phyloP scores from a whole-genome alignment of 2,113 vertebrate genomes.

The Macrotus californicus region DNA sequence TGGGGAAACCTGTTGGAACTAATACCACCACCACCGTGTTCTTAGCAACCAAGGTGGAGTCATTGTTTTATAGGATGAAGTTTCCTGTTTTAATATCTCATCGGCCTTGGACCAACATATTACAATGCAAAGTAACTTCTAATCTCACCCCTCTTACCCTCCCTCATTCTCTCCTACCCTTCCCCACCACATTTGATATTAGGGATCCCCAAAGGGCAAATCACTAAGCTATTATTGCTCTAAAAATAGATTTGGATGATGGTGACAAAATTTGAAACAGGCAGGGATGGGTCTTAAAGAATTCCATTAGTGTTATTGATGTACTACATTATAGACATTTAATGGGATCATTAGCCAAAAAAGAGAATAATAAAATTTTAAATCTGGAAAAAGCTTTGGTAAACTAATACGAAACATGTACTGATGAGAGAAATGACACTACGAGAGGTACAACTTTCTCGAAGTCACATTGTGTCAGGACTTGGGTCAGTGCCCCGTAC shows the following conservation, averaged over 20 bases:
- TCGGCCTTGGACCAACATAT: neutral
- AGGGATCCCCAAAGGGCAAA: neutral
- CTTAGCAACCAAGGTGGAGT: neutral
- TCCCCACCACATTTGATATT: neutral
- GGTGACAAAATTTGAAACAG: neutral
- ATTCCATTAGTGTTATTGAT: constrained; percentile 55
- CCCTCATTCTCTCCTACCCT: neutral
- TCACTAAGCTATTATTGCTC: neutral
- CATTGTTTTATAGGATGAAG: neutral
- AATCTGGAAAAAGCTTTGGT: constrained; percentile 39
- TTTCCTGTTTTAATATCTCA: neutral
- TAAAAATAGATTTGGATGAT: constrained; percentile 42
- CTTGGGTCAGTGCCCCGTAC: neutral
- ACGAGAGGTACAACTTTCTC: neutral
- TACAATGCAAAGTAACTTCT: neutral
- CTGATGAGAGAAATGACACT: neutral
- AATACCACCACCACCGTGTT: neutral
- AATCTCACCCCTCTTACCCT: neutral
- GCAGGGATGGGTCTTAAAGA: neutral
- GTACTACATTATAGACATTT: constrained; percentile 37
- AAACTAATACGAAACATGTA: constrained; percentile 3
- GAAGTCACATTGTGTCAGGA: neutral
- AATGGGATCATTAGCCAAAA: constrained; percentile 54
- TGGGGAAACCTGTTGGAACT: neutral
- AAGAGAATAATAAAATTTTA: constrained; percentile 47